A percentile compares a stretch with the other conserved stretches of the same genome.
Evolutionary conservation across 23 tunicate genomes (phyloP).

Genomic region (Trididemnum nubilum): DNA sequence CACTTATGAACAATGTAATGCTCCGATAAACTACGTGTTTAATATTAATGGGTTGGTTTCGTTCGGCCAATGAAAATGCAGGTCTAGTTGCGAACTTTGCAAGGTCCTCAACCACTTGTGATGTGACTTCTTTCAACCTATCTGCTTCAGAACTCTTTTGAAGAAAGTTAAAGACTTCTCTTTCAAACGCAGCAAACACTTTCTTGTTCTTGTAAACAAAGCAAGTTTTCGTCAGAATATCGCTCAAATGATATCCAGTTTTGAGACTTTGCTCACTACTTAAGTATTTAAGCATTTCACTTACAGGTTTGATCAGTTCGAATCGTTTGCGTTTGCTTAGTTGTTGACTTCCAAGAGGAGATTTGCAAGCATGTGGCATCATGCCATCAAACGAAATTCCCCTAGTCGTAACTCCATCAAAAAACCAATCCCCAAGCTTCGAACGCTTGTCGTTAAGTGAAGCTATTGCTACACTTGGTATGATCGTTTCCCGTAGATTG

Average conservation of each 20-base stretch:
- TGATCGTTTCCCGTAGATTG: constrained; percentile 4
- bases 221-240: constrained; percentile 40
- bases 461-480: no score
- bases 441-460: background rate
- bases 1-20: background rate
- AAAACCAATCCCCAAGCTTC: constrained; percentile 29
- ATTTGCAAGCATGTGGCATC: no score
- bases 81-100: background rate
- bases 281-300: constrained; percentile 33
- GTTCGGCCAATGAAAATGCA: background rate
- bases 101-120: background rate
- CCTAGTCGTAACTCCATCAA: constrained; percentile 38
- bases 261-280: constrained; percentile 3
- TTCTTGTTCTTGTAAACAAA: constrained; percentile 31
- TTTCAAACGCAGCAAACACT: background rate
- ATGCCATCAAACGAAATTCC: no score
- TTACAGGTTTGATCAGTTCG: constrained; percentile 43
- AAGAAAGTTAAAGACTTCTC: background rate
- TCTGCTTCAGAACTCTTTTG: background rate
- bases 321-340: constrained; percentile 12
- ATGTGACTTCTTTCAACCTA: background rate
- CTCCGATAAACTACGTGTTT: background rate
- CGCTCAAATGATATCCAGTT: constrained; percentile 44
- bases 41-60: background rate
- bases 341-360: constrained; percentile 42